phyloP scores from a whole-genome alignment of 1,140 invertebrate genomes.

The Metaphire vulgaris region DNA sequence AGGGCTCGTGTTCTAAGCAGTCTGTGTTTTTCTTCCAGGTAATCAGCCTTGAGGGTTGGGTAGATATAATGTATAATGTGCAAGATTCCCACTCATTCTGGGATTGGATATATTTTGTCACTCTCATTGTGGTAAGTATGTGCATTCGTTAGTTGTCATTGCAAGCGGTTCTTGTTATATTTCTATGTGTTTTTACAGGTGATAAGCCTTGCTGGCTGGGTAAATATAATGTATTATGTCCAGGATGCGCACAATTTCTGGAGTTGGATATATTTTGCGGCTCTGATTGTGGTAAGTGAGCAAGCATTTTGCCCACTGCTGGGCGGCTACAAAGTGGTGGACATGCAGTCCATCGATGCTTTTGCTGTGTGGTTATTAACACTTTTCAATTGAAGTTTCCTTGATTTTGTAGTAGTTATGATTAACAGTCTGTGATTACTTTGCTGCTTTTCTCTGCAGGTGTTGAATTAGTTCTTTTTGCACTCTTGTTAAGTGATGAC shows the following conservation, averaged over 20 bases:
- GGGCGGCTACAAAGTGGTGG: too few species aligned
- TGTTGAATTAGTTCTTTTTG: too few species aligned
- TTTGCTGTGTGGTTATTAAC: too few species aligned
- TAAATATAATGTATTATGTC: conserved; percentile 99
- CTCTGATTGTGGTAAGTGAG: conserved; percentile 90
- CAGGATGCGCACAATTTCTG: conserved; percentile 99
- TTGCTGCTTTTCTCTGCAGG: too few species aligned
- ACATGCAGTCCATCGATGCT: too few species aligned
- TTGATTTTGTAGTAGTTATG: too few species aligned
- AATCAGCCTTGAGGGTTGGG: conserved; percentile 75
- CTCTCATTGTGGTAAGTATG: conserved; percentile 90
- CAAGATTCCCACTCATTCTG: conserved; percentile 99
- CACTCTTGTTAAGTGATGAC: too few species aligned
- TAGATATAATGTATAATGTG: conserved; percentile 99
- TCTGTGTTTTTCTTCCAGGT: conserved; percentile 51
- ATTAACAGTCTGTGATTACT: too few species aligned
- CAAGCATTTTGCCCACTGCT: too few species aligned
- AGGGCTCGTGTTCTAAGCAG: neutral
- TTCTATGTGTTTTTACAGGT: conserved; percentile 50
- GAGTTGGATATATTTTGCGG: conserved; percentile 99
- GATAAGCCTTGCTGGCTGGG: conserved; percentile 76
- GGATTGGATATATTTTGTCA: conserved; percentile 99
- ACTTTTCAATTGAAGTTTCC: too few species aligned
- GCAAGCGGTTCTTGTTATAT: neutral
- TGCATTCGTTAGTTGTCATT: neutral